These are phyloP conservation scores for Psephotus haematonotus DNA, from an alignment of 2,113 vertebrate genomes.

Conservation along the genomic window DNA sequence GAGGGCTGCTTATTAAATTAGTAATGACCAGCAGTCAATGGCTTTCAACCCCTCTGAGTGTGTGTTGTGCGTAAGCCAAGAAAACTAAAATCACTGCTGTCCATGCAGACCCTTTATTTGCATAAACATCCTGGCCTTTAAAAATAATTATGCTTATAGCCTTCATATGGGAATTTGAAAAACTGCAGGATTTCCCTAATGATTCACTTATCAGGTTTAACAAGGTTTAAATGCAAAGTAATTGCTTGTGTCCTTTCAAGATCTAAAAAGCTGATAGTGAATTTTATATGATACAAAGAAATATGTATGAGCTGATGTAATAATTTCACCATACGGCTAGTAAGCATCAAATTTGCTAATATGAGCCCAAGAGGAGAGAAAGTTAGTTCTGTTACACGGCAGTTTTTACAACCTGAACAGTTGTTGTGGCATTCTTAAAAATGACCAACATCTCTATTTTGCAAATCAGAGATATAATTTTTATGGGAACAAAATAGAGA, in stretches of 20 bases:
- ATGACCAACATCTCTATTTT: not conserved
- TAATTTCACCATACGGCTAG: not conserved
- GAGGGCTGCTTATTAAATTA: constrained; percentile 79
- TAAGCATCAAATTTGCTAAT: not conserved
- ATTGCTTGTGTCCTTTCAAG: constrained; percentile 41
- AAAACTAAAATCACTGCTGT: constrained; percentile 41
- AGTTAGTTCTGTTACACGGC: not conserved
- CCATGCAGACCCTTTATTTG: constrained; percentile 26
- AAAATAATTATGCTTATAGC: not conserved
- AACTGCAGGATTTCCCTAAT: not conserved
- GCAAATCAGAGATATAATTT: not conserved
- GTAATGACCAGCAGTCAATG: constrained; percentile 70
- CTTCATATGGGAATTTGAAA: constrained; percentile 14
- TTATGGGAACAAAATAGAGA: not conserved
- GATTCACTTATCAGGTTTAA: constrained; percentile 17
- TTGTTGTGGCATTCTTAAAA: not conserved
- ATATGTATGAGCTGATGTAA: not conserved
- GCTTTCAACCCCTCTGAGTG: constrained; percentile 51
- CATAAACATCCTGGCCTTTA: constrained; percentile 31
- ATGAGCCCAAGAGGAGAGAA: not conserved
- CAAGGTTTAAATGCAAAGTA: constrained; percentile 40
- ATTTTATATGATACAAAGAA: constrained; percentile 29
- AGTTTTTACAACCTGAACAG: constrained; percentile 3
- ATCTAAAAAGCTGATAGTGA: constrained; percentile 38
- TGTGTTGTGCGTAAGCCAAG: constrained; percentile 41